Evolutionary conservation across 2,888 invertebrate genomes (phyloP).

Genomic region (Ophion slaviceki): DNA sequence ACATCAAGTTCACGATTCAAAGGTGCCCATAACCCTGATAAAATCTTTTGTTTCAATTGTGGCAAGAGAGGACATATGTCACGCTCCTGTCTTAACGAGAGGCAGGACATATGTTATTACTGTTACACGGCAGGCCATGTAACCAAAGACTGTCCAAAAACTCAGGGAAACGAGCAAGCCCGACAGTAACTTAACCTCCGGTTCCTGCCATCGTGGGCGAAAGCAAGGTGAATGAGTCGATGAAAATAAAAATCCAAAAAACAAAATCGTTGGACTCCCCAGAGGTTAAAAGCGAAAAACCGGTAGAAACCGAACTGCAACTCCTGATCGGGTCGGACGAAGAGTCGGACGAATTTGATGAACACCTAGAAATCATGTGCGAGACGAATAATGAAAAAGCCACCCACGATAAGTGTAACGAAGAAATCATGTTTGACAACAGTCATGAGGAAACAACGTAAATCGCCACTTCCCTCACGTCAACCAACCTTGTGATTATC

Average conservation of each 20-base stretch:
- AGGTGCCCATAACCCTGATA: background rate
- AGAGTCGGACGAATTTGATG: too few species aligned
- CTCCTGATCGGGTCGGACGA: too few species aligned
- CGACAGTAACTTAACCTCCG: conserved; percentile 50
- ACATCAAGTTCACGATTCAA: background rate
- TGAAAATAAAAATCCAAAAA: background rate
- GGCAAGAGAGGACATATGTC: conserved; percentile 23
- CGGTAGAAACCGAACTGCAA: too few species aligned
- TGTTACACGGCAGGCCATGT: conserved; percentile 40
- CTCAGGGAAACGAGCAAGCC: conserved; percentile 60
- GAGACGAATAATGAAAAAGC: too few species aligned
- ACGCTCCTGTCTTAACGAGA: conserved; percentile 2
- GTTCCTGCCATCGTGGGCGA: conserved; percentile 22
- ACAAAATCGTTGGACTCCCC: background rate
- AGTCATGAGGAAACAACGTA: too few species aligned
- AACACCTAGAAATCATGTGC: too few species aligned
- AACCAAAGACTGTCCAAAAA: conserved; percentile 47
- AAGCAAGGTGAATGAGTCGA: background rate
- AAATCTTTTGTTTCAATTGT: conserved; percentile 28
- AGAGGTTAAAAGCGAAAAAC: too few species aligned
- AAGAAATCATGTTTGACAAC: too few species aligned
- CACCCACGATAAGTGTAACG: too few species aligned
- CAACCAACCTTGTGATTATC: too few species aligned
- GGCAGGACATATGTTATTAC: conserved; percentile 22
- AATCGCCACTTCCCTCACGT: too few species aligned